phyloP scores from a whole-genome alignment of 1,140 invertebrate species.

The Hyphantria cunea region DNA sequence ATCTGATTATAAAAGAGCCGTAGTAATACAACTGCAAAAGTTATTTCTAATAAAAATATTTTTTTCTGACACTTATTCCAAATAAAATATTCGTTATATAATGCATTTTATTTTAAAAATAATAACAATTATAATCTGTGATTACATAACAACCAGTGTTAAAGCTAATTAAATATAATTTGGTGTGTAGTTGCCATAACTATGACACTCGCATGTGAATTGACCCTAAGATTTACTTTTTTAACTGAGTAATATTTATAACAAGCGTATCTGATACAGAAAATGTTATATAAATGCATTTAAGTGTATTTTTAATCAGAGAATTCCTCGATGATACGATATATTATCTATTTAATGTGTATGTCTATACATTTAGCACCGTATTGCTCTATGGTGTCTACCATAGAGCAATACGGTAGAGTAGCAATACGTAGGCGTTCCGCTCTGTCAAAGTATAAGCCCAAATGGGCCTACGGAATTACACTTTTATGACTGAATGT shows the following conservation, averaged over 20 bases:
- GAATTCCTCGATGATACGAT: no score
- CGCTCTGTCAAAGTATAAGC: no score
- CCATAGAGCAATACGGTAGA: no score
- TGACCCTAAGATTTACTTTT: neutral
- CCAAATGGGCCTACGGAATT: no score
- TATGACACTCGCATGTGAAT: neutral
- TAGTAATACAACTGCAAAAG: no score
- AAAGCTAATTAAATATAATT: conserved; percentile 13
- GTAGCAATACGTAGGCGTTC: no score
- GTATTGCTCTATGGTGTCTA: no score
- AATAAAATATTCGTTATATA: conserved; percentile 1
- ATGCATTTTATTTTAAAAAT: no score
- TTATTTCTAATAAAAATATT: neutral
- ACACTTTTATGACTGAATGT: no score
- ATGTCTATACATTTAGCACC: no score
- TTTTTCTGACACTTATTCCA: neutral
- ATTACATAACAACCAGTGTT: conserved; percentile 23
- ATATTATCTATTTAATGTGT: no score
- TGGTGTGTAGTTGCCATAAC: conserved; percentile 23
- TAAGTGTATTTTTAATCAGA: no score
- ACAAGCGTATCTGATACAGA: neutral
- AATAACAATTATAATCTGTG: conserved; percentile 26
- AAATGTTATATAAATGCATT: neutral
- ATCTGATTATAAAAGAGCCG: neutral
- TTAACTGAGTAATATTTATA: conserved; percentile 2